A percentile compares a stretch with the other conserved stretches of the same genome.
Evolutionary conservation across 2,797 vertebrate genomes (phyloP).

Genomic region (Melanotaenia nigrans): DNA sequence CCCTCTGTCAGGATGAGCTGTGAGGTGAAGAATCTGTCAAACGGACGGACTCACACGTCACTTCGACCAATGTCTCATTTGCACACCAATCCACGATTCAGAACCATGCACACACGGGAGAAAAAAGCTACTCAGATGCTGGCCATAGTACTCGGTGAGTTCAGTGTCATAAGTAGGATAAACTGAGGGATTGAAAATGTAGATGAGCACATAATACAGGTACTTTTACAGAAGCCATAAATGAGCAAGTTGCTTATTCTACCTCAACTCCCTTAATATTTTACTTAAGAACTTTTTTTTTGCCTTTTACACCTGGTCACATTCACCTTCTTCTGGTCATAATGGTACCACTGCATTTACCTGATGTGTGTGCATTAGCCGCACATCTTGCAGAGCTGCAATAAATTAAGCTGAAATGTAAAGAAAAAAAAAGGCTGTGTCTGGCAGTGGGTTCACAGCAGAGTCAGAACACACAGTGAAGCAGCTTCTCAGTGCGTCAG

Average conservation of each 20-base stretch:
- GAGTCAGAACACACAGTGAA: conserved; percentile 23
- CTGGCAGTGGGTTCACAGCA: conserved; percentile 27
- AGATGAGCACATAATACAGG: conserved; percentile 27
- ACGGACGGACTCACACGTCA: conserved; percentile 85
- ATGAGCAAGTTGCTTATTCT: not conserved
- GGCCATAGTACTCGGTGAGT: conserved; percentile 93
- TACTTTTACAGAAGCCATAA: conserved; percentile 14
- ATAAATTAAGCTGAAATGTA: conserved; percentile 56
- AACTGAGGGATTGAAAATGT: conserved; percentile 26
- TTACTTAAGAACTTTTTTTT: conserved; percentile 11
- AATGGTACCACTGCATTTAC: conserved; percentile 11
- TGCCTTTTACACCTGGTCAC: conserved; percentile 13
- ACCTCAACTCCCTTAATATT: conserved; percentile 7
- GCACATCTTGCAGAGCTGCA: conserved; percentile 34
- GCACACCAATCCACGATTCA: conserved; percentile 71
- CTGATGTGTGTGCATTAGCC: conserved; percentile 11
- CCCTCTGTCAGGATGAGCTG: conserved; percentile 76
- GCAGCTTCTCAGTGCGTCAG: conserved; percentile 56
- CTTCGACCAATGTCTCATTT: conserved; percentile 74
- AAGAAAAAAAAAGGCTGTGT: conserved; percentile 10
- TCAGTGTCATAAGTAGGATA: conserved; percentile 16
- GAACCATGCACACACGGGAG: conserved; percentile 89
- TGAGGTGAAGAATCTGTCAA: conserved; percentile 87
- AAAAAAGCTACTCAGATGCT: conserved; percentile 96
- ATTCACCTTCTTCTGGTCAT: not conserved